Evolutionary conservation across 23 tunicate genomes (phyloP), one percentile per base, ranked within the genome.

Genomic region (Ascidia mentula): DNA sequence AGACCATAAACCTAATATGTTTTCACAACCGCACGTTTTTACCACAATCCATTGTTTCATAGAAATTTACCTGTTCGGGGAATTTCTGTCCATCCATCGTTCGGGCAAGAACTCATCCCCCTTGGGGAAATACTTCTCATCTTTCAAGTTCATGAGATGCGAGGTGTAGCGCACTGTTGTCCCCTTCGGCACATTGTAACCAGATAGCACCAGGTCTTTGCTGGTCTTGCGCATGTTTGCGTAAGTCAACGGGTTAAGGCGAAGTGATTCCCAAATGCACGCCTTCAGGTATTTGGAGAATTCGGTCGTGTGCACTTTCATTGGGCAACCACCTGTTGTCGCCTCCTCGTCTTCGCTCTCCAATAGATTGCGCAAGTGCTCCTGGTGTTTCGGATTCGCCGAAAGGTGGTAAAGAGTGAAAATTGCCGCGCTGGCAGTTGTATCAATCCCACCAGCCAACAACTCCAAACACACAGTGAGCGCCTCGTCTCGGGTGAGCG

Each of bases 401-500:
- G 98, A 69, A 1, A 93, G 79, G 34, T 88, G 86, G 84, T 88
- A 88, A 53, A 93, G 45, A 9, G 88, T 93, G 74, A 93, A 88
- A 31, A 90, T 78, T 5, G 91, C 87, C 31, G 90, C 87, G 32
- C 84, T 84, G 20, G 93, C 84, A 18, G 93, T 93, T 60, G 98
- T 93, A 74, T 93, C 98, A 45, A 93, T 87, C 32, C 98, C 98
- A 8, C 98, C 98, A 13, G 98, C 98, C 60, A 93, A 69, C 75
- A 93, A 53, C 39, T 93, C 98, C 30, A 93, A 77, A 75, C 89
- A 85, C 30, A 93, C 75, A 24, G 98, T 93, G 31, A 80, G 31
- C 31, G 98, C 87, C 45, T 93, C 98, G 36, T 82, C 72, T 22
- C 77, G 75, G 39, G 88, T 34, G 45, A 93, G 75, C 32, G 80